Evolutionary conservation across 2,797 vertebrate species (phyloP).

Genomic region (Orientallactaga sibirica): DNA sequence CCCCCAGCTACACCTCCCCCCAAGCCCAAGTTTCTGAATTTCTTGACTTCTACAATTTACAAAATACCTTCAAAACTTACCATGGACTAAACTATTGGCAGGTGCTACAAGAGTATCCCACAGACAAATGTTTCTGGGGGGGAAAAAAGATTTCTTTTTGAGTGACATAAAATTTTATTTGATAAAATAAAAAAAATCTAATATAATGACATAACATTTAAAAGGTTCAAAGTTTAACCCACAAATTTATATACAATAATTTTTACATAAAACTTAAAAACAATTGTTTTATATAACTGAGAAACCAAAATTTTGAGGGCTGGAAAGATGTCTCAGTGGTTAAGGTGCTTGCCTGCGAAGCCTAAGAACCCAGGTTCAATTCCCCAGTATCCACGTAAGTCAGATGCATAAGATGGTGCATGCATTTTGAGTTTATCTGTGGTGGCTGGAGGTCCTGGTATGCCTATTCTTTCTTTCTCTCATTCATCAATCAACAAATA

Average conservation of each 20-base stretch:
- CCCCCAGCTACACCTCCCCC: neutral
- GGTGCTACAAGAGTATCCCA: conserved; percentile 98
- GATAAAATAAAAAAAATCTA: conserved; percentile 38
- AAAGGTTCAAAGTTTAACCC: conserved; percentile 19
- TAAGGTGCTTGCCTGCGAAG: no score
- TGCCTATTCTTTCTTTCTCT: no score
- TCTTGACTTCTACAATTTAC: conserved; percentile 39
- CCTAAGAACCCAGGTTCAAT: no score
- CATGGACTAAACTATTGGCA: conserved; percentile 94
- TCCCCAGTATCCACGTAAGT: no score
- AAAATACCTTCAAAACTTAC: conserved; percentile 89
- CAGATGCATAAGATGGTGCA: no score
- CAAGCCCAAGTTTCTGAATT: neutral
- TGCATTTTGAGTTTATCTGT: no score
- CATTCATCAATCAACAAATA: no score
- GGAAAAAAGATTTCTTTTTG: conserved; percentile 70
- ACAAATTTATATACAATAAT: conserved; percentile 34
- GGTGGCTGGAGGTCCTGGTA: no score
- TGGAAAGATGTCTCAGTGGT: no score
- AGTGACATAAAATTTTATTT: conserved; percentile 49
- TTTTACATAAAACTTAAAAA: conserved; percentile 58
- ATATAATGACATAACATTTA: conserved; percentile 6
- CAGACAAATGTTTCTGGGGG: conserved; percentile 95
- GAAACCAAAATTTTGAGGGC: neutral
- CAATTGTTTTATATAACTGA: conserved; percentile 16